These are phyloP conservation scores for Coilia nasus DNA, from an alignment of 2,797 vertebrate genomes.

Conservation along the genomic window DNA sequence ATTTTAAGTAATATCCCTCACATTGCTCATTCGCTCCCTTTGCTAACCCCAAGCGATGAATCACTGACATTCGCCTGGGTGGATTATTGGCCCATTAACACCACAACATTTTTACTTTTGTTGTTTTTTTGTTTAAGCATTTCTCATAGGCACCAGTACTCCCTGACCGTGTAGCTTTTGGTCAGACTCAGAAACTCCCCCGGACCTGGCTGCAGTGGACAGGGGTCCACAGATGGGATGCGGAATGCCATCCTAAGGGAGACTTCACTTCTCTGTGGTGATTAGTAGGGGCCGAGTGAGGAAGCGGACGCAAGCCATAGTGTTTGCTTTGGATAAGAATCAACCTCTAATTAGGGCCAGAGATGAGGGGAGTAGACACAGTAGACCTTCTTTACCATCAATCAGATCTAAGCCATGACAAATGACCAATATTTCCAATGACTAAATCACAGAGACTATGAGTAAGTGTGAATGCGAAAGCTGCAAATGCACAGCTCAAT, in stretches of 20 bases:
- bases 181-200: slow-evolving; percentile 42
- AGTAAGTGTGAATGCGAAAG: neutral
- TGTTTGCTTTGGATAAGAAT: slow-evolving; percentile 52
- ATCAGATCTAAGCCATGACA: slow-evolving; percentile 22
- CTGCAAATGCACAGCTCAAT: neutral
- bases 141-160: neutral
- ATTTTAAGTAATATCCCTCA: slow-evolving; percentile 42
- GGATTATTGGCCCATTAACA: neutral
- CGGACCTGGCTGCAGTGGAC: slow-evolving; percentile 43
- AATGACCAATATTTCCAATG: slow-evolving; percentile 32
- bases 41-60: slow-evolving; percentile 15
- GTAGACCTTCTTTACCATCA: slow-evolving; percentile 30
- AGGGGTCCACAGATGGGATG: slow-evolving; percentile 59
- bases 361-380: slow-evolving; percentile 29
- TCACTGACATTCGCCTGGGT: neutral
- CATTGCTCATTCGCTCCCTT: slow-evolving; percentile 45
- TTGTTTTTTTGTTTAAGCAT: neutral
- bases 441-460: neutral
- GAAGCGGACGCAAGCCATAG: slow-evolving; percentile 13
- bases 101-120: neutral
- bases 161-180: slow-evolving; percentile 18
- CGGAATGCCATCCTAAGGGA: slow-evolving; percentile 65
- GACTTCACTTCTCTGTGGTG: slow-evolving; percentile 43
- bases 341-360: slow-evolving; percentile 28
- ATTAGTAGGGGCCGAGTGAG: slow-evolving; percentile 27